phyloP scores from a whole-genome alignment of 2,113 vertebrate species.

The Acrocephalus kingi region DNA sequence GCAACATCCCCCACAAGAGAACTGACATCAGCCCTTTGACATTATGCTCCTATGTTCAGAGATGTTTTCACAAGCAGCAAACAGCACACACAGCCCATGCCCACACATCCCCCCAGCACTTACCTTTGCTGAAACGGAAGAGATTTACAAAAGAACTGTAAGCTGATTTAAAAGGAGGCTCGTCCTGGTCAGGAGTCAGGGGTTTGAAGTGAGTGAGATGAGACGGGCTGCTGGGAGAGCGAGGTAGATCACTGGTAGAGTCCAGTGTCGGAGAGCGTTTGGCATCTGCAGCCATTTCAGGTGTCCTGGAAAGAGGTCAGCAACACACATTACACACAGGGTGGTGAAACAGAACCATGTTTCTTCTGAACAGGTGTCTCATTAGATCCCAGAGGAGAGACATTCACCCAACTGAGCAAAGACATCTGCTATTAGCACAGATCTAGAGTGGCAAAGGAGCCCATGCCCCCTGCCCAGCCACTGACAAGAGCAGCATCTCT shows the following conservation, averaged over 20 bases:
- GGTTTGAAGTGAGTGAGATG: conserved; percentile 98
- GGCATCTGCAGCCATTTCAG: conserved; percentile 93
- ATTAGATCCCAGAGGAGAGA: neutral
- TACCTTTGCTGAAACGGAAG: conserved; percentile 97
- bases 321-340: neutral
- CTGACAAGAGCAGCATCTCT: neutral
- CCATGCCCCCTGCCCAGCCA: neutral
- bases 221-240: conserved; percentile 86
- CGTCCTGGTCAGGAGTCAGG: conserved; percentile 94
- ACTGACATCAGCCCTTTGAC: neutral
- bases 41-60: neutral
- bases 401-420: neutral
- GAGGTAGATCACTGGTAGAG: conserved; percentile 79
- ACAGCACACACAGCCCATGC: fast-evolving
- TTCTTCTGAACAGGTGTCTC: neutral
- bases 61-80: neutral
- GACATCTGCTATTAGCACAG: neutral
- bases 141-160: conserved; percentile 98
- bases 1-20: neutral
- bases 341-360: neutral
- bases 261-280: conserved; percentile 84
- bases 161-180: conserved; percentile 93
- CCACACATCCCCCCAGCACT: neutral
- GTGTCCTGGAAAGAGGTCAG: conserved; percentile 63
- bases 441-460: neutral